Base-by-base conservation (phyloP, 2,113 vertebrate genomes). In the Leuciscus idus region DNA sequence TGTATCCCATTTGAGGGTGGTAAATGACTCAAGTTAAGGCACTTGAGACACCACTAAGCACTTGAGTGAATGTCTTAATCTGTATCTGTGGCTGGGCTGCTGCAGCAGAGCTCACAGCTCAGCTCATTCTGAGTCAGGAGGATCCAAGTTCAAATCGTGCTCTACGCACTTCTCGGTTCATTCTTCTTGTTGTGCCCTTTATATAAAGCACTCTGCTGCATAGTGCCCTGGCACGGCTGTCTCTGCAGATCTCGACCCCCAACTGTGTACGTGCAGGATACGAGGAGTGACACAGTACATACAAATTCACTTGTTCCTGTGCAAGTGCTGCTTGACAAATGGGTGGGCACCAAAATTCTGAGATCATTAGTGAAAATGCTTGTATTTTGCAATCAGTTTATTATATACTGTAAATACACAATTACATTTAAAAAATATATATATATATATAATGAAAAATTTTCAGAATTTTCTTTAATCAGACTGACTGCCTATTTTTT, bases 121-220 rank as follows among this genome's bases (percentile, higher is more conserved):
- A 80, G 10, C 80, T 81, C 50, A 84, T 84, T 84, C 48, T 13
- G 50, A 72, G 33, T 72, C 82, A 57, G 68, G 82, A 73, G 81
- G 68, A 57, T 74, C 68, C 50, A 59, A 68, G 64, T 33, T 84
- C 46, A 73, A 84, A 73, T 84, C 82, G 82, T 84, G 82, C 66
- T 84, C 68, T 26, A 59, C 30, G 12, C 66, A 89, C 83, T 90
- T 83, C 77, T 88, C 9, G 36, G 28, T 82, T 48, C 36, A 89
- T 85, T 61, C 62, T 81, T 82, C 50, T 90, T 84, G 79, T 66
- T 62, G 59, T 48, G 68, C 23, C 39, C 84, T 81, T 88, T 55
- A 90, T 66, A 72, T 59, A 57, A 62, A 84, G 39, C 83, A 77
- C 33, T 68, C 43, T 50, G 23, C 30, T 52, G 62, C 81, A 70